Percentiles rank a stretch among this genome's conserved stretches.
phyloP scores from a whole-genome alignment of 2,797 vertebrate genomes.

The Podarcis siculus region DNA sequence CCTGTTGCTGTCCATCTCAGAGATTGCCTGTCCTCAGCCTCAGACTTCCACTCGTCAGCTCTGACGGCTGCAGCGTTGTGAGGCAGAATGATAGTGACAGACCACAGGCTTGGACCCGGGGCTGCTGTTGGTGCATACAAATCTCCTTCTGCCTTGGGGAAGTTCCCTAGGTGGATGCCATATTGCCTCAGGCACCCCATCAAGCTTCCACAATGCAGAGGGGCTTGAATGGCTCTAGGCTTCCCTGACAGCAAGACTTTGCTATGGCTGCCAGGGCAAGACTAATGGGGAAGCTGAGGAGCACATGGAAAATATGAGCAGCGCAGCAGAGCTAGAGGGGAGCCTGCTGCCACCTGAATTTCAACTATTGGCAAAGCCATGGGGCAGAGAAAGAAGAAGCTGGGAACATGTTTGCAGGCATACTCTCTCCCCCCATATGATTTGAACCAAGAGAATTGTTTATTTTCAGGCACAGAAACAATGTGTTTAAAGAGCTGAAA shows the following conservation, averaged over 20 bases:
- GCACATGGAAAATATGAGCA: slow-evolving; percentile 21
- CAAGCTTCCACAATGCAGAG: slow-evolving; percentile 33
- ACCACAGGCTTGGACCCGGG: slow-evolving; percentile 57
- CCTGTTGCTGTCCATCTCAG: background rate
- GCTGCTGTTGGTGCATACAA: slow-evolving; percentile 32
- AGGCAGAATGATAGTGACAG: slow-evolving; percentile 64
- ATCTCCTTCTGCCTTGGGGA: slow-evolving; percentile 54
- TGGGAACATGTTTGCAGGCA: slow-evolving; percentile 46
- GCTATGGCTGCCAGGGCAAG: slow-evolving; percentile 6
- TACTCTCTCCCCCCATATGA: slow-evolving; percentile 54
- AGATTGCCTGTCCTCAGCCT: background rate
- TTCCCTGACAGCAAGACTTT: slow-evolving; percentile 42
- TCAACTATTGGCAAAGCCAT: slow-evolving; percentile 22
- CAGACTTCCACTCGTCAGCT: background rate
- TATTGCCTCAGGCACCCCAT: slow-evolving; percentile 35
- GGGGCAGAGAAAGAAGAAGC: slow-evolving; percentile 46
- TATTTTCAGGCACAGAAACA: slow-evolving; percentile 37
- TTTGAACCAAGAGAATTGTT: slow-evolving; percentile 56
- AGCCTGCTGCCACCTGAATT: slow-evolving; percentile 66
- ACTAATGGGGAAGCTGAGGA: slow-evolving; percentile 51
- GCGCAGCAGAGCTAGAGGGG: slow-evolving; percentile 52
- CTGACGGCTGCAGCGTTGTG: slow-evolving; percentile 28
- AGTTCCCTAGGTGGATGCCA: slow-evolving; percentile 41
- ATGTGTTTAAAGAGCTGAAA: background rate
- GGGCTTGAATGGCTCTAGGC: slow-evolving; percentile 32